A percentile compares a stretch with the other conserved stretches of the same genome.
Conservation (phyloP, 2,113 vertebrate genomes). For the crab-eating macaque (Macaca fascicularis) region DNA sequence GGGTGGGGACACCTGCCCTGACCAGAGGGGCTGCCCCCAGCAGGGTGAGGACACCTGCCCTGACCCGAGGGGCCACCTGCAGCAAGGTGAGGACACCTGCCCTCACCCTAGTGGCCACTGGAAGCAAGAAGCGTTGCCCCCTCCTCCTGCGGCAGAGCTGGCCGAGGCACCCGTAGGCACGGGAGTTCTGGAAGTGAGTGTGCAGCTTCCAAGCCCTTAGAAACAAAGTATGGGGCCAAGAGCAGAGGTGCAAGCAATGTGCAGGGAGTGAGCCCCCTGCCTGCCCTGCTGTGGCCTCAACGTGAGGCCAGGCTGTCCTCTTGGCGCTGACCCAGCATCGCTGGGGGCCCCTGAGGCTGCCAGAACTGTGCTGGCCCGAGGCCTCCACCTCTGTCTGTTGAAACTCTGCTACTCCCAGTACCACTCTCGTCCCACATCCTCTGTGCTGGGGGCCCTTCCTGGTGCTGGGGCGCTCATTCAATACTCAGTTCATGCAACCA, state of each 20-base stretch:
- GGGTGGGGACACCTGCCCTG: accelerated
- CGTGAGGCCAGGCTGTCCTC: accelerated
- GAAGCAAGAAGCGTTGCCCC: background rate
- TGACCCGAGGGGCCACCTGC: accelerated
- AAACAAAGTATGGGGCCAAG: accelerated
- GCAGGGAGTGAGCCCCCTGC: background rate
- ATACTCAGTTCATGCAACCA: no score
- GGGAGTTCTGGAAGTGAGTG: accelerated
- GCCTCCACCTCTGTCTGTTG: accelerated
- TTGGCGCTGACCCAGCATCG: background rate
- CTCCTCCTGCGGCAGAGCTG: background rate
- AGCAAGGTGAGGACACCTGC: background rate
- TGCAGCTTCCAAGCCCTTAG: accelerated
- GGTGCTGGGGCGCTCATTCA: background rate
- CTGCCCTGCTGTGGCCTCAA: background rate
- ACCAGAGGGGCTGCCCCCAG: no score
- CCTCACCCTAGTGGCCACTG: accelerated
- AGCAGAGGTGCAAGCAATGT: accelerated
- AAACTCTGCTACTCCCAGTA: accelerated
- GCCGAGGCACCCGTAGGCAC: accelerated
- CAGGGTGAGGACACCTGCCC: no score
- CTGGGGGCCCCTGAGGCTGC: no score
- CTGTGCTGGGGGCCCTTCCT: background rate
- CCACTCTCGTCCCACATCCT: accelerated
- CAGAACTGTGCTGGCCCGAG: background rate